Evolutionary conservation across 2,888 invertebrate species (phyloP).

Genomic region (Tipula unca): DNA sequence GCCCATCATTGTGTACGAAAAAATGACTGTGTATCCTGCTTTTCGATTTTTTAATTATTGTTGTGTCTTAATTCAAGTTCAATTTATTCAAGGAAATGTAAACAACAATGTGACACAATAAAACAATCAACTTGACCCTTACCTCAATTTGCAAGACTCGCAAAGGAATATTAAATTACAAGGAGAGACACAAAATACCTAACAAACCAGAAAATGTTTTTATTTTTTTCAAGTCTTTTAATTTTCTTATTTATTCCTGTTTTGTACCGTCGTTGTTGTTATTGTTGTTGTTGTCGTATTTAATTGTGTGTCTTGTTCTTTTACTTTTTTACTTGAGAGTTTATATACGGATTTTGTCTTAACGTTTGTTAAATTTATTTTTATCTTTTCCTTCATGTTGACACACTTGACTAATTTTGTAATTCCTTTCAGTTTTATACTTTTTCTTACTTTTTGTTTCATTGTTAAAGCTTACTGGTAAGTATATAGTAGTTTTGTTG

Average conservation of each 20-base stretch:
- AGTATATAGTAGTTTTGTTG: background rate
- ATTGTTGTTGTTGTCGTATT: background rate
- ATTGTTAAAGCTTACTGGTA: background rate
- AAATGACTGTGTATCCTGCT: no score
- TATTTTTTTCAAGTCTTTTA: background rate
- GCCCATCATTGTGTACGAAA: no score
- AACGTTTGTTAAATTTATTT: background rate
- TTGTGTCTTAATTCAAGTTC: background rate
- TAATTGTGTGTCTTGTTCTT: background rate
- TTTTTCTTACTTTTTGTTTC: background rate
- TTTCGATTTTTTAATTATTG: background rate
- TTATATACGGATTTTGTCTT: background rate
- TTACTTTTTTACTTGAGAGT: background rate
- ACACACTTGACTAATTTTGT: conserved; percentile 4
- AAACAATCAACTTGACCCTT: background rate
- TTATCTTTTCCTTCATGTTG: background rate
- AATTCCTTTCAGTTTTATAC: background rate
- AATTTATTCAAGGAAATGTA: no score
- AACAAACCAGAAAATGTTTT: background rate
- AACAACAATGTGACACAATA: background rate
- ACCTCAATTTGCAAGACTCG: background rate
- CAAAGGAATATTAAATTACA: background rate
- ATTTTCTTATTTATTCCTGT: conserved; percentile 2
- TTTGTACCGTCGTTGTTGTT: background rate
- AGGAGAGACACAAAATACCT: background rate